Base-by-base conservation (phyloP, 1,140 invertebrate genomes). In the Pissodes strobi region DNA sequence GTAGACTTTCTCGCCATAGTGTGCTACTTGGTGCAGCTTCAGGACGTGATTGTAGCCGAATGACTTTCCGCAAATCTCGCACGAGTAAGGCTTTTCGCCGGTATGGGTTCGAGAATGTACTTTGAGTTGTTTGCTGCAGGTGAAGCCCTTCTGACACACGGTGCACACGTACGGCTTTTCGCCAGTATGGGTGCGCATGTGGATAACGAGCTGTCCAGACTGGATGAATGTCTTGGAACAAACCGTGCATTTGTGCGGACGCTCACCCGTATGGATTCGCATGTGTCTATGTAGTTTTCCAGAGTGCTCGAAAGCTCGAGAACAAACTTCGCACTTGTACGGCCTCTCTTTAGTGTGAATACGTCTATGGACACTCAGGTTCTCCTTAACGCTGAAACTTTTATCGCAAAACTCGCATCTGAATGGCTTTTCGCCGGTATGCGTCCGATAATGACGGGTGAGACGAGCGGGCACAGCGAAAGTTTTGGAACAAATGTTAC, bases 371-470 rank as follows among this genome's bases (percentile, higher is more conserved):
- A 95, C 93, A 77, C 92, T 93, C 39, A 95, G 81, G 78, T 95
- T 95, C 76, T 94, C 92, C 76, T 95, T 95, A 1, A 94, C 92
- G 66, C 92, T 94, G 75, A 95, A 95, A 65, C 90, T 89, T 76
- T 95, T 95, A 74, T 88, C 89, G 79, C 95, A 97, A 75, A 91
- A 95, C 73, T 97, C 94, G 78, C 94, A 97, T 72, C 92, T 86
- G 60, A 78, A 78, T 3, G 77, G 77, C 64, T 78, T 78, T 58
- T 77, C 76, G 1, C 95, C 93, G 0, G 92, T 95, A 74, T 95
- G 93, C 0, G 91, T 94, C 27, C 93, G 85, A 78, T 95, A 95
- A 76, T 97, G 95, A 5, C 94, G 86, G 0, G 92, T 93, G 52
- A 97, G 81, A 41, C 94, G 81, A n/a, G 93, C 93, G 2, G 91